Conservation (phyloP, 2,797 vertebrate genomes). For the Smutsia temminckii region DNA sequence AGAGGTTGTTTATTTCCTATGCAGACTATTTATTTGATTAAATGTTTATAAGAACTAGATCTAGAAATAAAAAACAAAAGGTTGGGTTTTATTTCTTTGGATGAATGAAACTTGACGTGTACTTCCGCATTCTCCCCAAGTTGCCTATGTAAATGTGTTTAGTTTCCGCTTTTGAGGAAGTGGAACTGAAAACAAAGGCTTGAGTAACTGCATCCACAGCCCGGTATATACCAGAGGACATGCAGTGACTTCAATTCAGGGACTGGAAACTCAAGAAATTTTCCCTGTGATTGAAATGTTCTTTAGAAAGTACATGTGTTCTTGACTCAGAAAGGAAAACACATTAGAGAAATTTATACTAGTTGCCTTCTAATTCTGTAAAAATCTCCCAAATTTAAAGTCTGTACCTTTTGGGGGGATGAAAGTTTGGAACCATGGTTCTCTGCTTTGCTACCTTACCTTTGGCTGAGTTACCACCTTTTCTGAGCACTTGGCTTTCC, state of each 20-base stretch:
- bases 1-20: conserved; percentile 30
- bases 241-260: neutral
- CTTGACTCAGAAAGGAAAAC: neutral
- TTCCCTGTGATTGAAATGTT: neutral
- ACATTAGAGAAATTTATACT: neutral
- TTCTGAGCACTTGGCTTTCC: conserved; percentile 23
- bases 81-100: neutral
- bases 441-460: neutral
- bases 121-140: neutral
- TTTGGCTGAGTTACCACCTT: neutral
- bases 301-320: neutral
- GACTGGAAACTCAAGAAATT: neutral
- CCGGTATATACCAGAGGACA: neutral
- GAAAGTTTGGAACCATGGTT: neutral
- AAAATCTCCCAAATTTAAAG: neutral
- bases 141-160: neutral
- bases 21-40: neutral
- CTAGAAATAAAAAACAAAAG: neutral
- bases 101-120: neutral
- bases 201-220: neutral
- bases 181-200: neutral
- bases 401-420: neutral
- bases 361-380: neutral
- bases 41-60: neutral
- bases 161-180: conserved; percentile 10